A percentile compares a stretch with the other conserved stretches of the same genome.
phyloP scores from a whole-genome alignment of 2,113 vertebrate genomes.

The Otus sunia region DNA sequence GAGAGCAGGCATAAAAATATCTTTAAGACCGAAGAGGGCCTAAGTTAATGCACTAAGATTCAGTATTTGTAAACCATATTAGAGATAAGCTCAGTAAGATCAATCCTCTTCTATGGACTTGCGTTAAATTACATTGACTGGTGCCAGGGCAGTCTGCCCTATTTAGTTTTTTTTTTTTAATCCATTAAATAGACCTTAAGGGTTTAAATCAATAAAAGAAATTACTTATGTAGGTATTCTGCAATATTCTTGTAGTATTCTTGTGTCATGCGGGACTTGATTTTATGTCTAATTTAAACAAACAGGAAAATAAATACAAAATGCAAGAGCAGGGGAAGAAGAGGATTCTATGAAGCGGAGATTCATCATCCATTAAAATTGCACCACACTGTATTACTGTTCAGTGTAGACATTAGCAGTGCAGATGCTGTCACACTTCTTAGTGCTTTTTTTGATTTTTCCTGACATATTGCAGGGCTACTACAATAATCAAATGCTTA shows the following conservation, averaged over 20 bases:
- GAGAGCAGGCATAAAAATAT: conserved; percentile 46
- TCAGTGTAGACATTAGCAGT: neutral
- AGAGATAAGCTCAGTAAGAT: conserved; percentile 37
- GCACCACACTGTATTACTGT: neutral
- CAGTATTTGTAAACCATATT: conserved; percentile 5
- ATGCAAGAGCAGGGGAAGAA: neutral
- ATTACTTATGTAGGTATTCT: neutral
- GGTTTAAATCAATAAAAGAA: neutral
- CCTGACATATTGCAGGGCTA: neutral
- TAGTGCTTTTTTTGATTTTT: neutral
- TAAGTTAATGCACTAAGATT: neutral
- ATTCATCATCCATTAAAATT: neutral
- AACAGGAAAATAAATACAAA: neutral
- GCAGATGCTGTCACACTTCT: neutral
- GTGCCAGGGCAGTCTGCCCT: neutral
- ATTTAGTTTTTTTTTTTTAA: neutral
- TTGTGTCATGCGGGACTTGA: neutral
- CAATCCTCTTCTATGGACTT: conserved; percentile 12
- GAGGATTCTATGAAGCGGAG: neutral
- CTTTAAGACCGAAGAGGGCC: neutral
- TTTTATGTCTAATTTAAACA: neutral
- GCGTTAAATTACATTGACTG: conserved; percentile 13
- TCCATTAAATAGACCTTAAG: neutral
- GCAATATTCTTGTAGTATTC: neutral
- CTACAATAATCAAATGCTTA: neutral